These are phyloP conservation scores for Ctenosaura bakeri DNA, from an alignment of 2,797 vertebrate species.

Conservation along the genomic window DNA sequence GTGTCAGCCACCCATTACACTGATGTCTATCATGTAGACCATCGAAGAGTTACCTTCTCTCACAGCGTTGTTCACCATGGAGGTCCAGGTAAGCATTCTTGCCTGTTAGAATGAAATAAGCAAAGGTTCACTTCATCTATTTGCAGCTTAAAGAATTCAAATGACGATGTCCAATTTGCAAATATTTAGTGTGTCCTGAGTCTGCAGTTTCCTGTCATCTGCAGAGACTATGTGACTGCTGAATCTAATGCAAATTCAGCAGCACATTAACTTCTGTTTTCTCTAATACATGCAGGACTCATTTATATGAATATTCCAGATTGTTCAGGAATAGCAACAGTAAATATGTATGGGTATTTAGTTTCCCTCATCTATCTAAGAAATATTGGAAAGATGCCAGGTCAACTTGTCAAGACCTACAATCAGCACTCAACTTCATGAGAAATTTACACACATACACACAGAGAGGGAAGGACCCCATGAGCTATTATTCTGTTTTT, in stretches of 20 bases:
- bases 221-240: background rate
- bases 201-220: background rate
- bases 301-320: background rate
- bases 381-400: background rate
- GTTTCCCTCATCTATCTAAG: background rate
- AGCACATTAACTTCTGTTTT: background rate
- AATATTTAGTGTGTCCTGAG: background rate
- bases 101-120: too few relatives aligned
- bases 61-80: too few relatives aligned
- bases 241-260: background rate
- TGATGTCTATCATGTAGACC: too few relatives aligned
- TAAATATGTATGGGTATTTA: background rate
- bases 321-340: background rate
- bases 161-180: background rate
- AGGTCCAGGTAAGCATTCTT: too few relatives aligned
- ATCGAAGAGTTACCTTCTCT: too few relatives aligned
- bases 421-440: background rate
- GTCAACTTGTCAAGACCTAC: background rate
- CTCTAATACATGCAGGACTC: background rate
- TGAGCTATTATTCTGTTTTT: background rate
- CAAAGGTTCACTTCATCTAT: too few relatives aligned
- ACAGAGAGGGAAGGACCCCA: background rate
- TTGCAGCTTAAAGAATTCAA: background rate
- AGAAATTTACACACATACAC: background rate
- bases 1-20: too few relatives aligned